Evolutionary conservation across 2,797 vertebrate genomes (phyloP).

Genomic region (Menidia menidia): DNA sequence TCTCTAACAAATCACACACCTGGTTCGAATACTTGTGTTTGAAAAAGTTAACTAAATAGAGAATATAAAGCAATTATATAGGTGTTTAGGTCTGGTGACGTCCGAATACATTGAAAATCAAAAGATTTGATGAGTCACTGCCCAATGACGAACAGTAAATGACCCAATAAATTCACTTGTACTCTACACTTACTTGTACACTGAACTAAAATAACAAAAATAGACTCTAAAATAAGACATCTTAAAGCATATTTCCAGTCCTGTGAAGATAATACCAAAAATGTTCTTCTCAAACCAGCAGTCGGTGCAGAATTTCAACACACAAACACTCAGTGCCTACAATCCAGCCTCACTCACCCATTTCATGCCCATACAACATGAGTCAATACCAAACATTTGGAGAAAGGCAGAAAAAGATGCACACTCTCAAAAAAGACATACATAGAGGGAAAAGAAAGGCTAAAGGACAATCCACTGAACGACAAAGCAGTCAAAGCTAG

Average conservation of each 20-base stretch:
- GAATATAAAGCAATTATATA: slow-evolving; percentile 37
- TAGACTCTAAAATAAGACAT: slow-evolving; percentile 36
- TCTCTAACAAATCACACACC: slow-evolving; percentile 30
- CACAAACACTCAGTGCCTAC: slow-evolving; percentile 23
- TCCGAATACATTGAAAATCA: slow-evolving; percentile 2
- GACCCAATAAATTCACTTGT: slow-evolving; percentile 22
- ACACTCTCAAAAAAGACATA: slow-evolving; percentile 36
- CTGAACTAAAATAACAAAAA: slow-evolving; percentile 26
- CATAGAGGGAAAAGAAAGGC: slow-evolving; percentile 40
- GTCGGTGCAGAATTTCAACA: slow-evolving; percentile 26
- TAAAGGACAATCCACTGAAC: slow-evolving; percentile 55
- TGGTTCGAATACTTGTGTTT: slow-evolving; percentile 19
- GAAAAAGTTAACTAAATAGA: slow-evolving; percentile 38
- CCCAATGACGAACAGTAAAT: slow-evolving; percentile 16
- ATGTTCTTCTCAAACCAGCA: slow-evolving; percentile 24
- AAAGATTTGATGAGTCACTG: slow-evolving; percentile 26
- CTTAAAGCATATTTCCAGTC: slow-evolving; percentile 28
- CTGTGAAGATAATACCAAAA: slow-evolving; percentile 17
- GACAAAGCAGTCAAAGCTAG: slow-evolving; percentile 70
- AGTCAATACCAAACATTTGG: slow-evolving; percentile 34
- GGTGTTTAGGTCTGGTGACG: slow-evolving; percentile 20
- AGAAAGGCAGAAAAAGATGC: slow-evolving; percentile 11
- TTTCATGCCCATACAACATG: slow-evolving; percentile 38
- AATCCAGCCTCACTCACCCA: slow-evolving; percentile 26
- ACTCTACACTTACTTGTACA: slow-evolving; percentile 5